Conservation (phyloP, 2,888 invertebrate species). For the Tridacna gigas region DNA sequence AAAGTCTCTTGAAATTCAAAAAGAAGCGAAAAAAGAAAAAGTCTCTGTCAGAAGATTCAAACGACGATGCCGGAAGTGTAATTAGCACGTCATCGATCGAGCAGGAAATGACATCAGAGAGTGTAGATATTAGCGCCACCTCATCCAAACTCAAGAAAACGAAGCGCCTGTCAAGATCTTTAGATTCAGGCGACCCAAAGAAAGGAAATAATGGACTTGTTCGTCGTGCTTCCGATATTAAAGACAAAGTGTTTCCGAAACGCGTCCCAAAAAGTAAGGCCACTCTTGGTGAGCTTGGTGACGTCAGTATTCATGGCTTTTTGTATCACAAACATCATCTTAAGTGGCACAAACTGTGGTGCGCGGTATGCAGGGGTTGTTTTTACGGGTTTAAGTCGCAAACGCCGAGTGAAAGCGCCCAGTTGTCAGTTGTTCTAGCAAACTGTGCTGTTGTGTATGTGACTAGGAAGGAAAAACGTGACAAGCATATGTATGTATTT, state of each 20-base stretch:
- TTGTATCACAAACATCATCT: slow-evolving; percentile 68
- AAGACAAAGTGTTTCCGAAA: slow-evolving; percentile 70
- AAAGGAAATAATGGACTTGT: slow-evolving; percentile 66
- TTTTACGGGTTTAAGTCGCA: slow-evolving; percentile 77
- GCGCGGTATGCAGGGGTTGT: slow-evolving; percentile 75
- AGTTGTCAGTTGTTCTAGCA: slow-evolving; percentile 68
- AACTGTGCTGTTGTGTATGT: slow-evolving; percentile 72
- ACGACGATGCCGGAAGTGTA: slow-evolving; percentile 51
- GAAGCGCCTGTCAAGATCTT: slow-evolving; percentile 62
- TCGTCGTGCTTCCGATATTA: slow-evolving; percentile 74
- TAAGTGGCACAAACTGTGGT: slow-evolving; percentile 76
- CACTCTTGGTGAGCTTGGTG: slow-evolving; percentile 60
- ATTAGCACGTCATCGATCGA: slow-evolving; percentile 49
- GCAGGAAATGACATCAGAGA: slow-evolving; percentile 55
- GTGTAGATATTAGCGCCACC: slow-evolving; percentile 66
- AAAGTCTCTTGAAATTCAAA: slow-evolving; percentile 70
- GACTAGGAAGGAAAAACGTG: slow-evolving; percentile 65
- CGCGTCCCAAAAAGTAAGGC: slow-evolving; percentile 49
- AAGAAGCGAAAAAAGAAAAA: slow-evolving; percentile 62
- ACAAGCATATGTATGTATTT: slow-evolving; percentile 73
- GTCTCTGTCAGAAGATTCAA: slow-evolving; percentile 52
- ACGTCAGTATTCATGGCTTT: slow-evolving; percentile 66
- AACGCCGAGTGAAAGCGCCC: slow-evolving; percentile 67
- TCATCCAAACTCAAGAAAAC: slow-evolving; percentile 61
- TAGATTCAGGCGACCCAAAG: slow-evolving; percentile 61